Percentiles rank a stretch among this genome's conserved stretches.
phyloP scores from a whole-genome alignment of 2,797 vertebrate species.

The Benthosema pterotum region DNA sequence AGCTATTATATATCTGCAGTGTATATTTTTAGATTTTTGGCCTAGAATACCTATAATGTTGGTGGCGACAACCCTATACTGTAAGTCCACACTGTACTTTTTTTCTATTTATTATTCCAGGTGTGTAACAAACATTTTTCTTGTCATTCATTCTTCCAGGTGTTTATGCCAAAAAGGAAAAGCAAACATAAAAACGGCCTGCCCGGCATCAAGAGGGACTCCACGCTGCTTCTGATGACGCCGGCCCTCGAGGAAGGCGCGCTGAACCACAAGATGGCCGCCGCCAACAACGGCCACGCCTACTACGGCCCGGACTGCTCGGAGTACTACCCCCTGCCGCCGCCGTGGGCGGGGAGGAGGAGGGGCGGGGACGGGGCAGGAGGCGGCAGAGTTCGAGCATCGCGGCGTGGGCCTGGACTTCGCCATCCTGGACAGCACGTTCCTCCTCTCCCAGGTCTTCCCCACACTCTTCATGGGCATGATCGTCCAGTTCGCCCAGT shows the following conservation, averaged over 20 bases:
- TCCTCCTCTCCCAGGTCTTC: conserved; percentile 85
- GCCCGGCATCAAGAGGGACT: conserved; percentile 61
- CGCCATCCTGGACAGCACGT: conserved; percentile 84
- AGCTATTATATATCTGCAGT: no score
- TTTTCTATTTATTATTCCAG: no score
- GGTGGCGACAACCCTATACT: no score
- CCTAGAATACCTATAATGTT: no score
- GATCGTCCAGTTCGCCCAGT: conserved; percentile 82
- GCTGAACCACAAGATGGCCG: conserved; percentile 46
- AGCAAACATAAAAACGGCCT: conserved; percentile 58
- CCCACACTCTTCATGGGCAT: conserved; percentile 84
- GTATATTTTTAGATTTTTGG: no score
- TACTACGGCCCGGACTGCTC: conserved; percentile 50
- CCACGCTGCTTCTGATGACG: conserved; percentile 62
- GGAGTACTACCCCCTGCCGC: conserved; percentile 49
- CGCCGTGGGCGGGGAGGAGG: conserved; percentile 42
- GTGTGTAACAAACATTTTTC: not conserved
- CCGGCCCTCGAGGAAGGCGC: conserved; percentile 57
- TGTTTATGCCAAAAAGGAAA: conserved; percentile 80
- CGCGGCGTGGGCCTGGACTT: conserved; percentile 84
- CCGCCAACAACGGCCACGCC: conserved; percentile 59
- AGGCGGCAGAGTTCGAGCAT: conserved; percentile 59
- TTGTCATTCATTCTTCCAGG: conserved; percentile 55
- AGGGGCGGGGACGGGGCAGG: conserved; percentile 1
- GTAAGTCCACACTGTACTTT: no score